Percentiles rank a stretch among this genome's conserved stretches.
Conservation (phyloP, 2,797 vertebrate genomes). For the Tachyglossus aculeatus region DNA sequence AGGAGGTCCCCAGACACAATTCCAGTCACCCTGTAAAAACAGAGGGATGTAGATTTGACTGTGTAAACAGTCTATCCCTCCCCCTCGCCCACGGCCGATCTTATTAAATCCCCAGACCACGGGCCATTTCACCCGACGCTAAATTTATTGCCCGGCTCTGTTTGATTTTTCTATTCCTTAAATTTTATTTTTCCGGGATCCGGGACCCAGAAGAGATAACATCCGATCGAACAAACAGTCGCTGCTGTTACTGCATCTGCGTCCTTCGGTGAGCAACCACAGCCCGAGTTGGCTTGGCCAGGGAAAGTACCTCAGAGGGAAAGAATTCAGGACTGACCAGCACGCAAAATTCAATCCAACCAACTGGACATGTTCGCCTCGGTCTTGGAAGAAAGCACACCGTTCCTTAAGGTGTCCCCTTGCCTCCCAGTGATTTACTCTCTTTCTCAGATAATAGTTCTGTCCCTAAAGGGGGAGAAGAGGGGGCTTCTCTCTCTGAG, state of each 20-base stretch:
- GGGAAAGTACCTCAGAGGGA: conserved; percentile 7
- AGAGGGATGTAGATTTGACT: neutral
- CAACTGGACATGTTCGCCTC: neutral
- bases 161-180: conserved; percentile 28
- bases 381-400: neutral
- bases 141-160: conserved; percentile 10
- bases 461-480: neutral
- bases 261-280: conserved; percentile 13
- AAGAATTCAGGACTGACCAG: too few relatives aligned
- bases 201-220: conserved; percentile 4
- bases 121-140: conserved; percentile 7
- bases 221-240: neutral
- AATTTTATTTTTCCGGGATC: conserved; percentile 15
- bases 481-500: neutral
- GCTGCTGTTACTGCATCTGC: conserved; percentile 1
- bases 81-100: neutral
- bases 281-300: conserved; percentile 22
- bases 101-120: neutral
- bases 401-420: neutral
- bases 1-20: conserved; percentile 14
- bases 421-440: neutral
- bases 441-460: neutral
- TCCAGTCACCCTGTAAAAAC: conserved; percentile 21
- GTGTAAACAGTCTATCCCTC: neutral
- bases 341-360: too few relatives aligned